Base-by-base conservation (phyloP, 2,113 vertebrate species). In the Chroicocephalus ridibundus region DNA sequence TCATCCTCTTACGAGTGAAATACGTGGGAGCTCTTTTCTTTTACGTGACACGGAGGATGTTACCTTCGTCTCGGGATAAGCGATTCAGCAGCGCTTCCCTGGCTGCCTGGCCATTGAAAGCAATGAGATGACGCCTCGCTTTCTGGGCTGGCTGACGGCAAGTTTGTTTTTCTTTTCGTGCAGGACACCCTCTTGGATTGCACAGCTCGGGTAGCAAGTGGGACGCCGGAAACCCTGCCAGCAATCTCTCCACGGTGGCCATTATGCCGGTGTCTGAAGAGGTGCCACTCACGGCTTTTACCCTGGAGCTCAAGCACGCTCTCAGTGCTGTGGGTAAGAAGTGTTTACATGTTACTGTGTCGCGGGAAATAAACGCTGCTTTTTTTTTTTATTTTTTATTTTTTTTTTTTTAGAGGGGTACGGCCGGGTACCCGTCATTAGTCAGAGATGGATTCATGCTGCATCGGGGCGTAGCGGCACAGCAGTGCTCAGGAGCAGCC, bases 221-320 rank as follows among this genome's bases (percentile, higher is more conserved):
- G 99, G 99, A 99, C 52, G 90, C 98, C 0, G 99, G 98, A 24
- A 99, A 98, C 65, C 98, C 99, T 1, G 99, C 98, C 46, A 98
- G 98, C 95, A 99, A 99, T 90, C 98, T 99, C 21, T 99, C 99
- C 95, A 99, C 99, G 0, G 99, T 99, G 55, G 97, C 99, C 5
- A 98, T 99, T 86, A 98, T 99, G 96, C 99, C 99, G 0, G 99
- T 99, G 64, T 99, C 99, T 0, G 99, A 99, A 60, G 99, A 99
- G 2, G 99, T 99, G 55, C 99, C 99, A 0, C 98, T 99, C 19
- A 99, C 98, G 0, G 98, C 99, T 94, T 99, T 99, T 58, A 98
- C 99, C 22, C 97, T 99, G 98, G 99, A 99, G 97, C 99, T 99
- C 65, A 98, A 99, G 87, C 99, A 99, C 0, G 99, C 99, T 13